phyloP scores from a whole-genome alignment of 2,888 invertebrate genomes.

The Chironomus riparius region DNA sequence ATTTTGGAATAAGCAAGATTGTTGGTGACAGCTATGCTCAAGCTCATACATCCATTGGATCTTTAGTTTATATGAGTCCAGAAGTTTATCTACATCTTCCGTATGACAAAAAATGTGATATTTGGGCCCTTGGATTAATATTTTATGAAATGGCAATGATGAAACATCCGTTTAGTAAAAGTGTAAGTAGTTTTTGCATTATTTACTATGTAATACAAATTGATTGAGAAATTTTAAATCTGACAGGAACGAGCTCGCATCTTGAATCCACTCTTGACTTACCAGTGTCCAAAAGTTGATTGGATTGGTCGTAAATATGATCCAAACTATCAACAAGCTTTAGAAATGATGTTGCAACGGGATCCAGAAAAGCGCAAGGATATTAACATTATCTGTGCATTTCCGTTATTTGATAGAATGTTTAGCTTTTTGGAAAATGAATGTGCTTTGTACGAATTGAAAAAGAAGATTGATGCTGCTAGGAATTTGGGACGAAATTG shows the following conservation, averaged over 20 bases:
- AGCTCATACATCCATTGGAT: conserved; percentile 45
- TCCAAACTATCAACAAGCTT: not conserved
- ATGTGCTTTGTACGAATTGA: not conserved
- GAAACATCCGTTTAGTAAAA: conserved; percentile 27
- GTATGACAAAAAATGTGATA: conserved; percentile 56
- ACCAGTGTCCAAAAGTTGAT: not conserved
- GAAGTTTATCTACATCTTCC: conserved; percentile 52
- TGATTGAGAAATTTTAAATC: not conserved
- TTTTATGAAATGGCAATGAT: conserved; percentile 48
- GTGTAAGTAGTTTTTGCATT: not conserved
- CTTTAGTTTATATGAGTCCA: conserved; percentile 59
- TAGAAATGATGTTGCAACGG: conserved; percentile 5
- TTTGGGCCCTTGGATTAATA: conserved; percentile 57
- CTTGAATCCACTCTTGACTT: not conserved
- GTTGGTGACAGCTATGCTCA: conserved; percentile 31
- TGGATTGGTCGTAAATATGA: not conserved
- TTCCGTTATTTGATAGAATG: no score
- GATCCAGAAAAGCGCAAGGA: no score
- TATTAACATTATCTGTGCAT: no score
- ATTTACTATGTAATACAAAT: not conserved
- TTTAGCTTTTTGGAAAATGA: not conserved
- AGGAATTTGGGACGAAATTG: no score
- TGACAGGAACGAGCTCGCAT: conserved; percentile 7
- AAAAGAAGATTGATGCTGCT: not conserved
- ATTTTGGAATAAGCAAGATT: conserved; percentile 30